A percentile compares a stretch with the other conserved stretches of the same genome.
These are phyloP conservation scores for Bos javanicus DNA, from an alignment of 2,113 vertebrate genomes.

Conservation along the genomic window DNA sequence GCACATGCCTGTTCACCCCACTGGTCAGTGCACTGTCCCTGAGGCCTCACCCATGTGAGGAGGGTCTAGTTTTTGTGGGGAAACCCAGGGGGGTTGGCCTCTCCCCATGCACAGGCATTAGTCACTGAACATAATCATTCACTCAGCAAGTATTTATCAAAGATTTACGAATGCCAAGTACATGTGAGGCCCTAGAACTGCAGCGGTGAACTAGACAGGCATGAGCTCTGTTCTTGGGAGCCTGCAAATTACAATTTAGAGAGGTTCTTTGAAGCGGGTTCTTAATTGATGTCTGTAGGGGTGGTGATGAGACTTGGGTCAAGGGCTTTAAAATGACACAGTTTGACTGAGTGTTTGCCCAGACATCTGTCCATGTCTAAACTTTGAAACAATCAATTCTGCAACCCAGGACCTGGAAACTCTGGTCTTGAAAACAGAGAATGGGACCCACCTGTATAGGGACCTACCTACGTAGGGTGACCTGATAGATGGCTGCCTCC, in stretches of 20 bases:
- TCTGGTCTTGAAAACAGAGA: neutral
- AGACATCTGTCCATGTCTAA: neutral
- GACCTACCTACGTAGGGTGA: neutral
- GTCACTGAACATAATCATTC: neutral
- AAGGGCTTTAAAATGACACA: neutral
- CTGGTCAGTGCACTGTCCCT: neutral
- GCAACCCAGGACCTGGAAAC: neutral
- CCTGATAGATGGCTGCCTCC: neutral
- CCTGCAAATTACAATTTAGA: neutral
- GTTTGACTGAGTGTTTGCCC: neutral
- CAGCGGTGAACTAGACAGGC: neutral
- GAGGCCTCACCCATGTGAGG: neutral
- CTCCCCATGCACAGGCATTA: neutral
- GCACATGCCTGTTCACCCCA: neutral
- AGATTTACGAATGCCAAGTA: neutral
- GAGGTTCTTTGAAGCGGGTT: neutral
- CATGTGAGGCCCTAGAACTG: neutral
- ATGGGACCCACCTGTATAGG: neutral
- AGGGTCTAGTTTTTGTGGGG: neutral
- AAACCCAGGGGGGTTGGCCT: neutral
- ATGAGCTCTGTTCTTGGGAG: neutral
- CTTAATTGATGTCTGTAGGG: neutral
- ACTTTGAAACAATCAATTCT: neutral
- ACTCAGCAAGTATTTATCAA: slow-evolving; percentile 14
- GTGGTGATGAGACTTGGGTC: neutral